phyloP scores from a whole-genome alignment of 2,113 vertebrate genomes.

The Willisornis vidua region DNA sequence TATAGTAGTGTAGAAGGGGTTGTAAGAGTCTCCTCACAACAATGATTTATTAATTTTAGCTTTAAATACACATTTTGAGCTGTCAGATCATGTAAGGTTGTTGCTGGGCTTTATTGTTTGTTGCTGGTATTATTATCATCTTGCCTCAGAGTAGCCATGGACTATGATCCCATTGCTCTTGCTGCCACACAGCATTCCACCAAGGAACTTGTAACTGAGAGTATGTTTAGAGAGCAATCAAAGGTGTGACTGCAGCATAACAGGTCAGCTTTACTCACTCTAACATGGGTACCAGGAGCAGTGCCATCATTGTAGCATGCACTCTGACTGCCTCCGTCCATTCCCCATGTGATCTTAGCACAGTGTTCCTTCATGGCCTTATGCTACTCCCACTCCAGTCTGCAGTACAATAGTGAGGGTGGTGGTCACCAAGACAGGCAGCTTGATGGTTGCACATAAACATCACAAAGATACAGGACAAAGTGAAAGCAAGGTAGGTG shows the following conservation, averaged over 20 bases:
- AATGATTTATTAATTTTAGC: slow-evolving; percentile 35
- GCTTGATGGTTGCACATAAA: background rate
- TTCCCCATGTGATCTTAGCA: background rate
- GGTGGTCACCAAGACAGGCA: background rate
- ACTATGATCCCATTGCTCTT: background rate
- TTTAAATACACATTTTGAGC: slow-evolving; percentile 1
- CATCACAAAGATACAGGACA: background rate
- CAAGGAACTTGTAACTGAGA: background rate
- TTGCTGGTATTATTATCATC: background rate
- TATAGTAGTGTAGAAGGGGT: background rate
- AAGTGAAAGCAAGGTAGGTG: background rate
- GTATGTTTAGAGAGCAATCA: background rate
- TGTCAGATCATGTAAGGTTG: background rate
- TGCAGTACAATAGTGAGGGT: rapidly evolving
- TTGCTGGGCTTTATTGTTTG: background rate
- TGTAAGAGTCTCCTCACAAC: background rate
- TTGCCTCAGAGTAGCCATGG: background rate
- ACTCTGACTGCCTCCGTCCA: background rate
- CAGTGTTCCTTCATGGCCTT: background rate
- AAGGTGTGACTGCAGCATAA: rapidly evolving
- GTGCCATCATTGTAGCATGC: rapidly evolving
- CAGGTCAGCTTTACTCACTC: background rate
- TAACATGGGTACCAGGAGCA: rapidly evolving
- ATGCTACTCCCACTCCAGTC: background rate
- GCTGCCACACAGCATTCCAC: background rate